A percentile compares a stretch with the other conserved stretches of the same genome.
phyloP scores from a whole-genome alignment of 2,797 vertebrate genomes.

The Lagorchestes hirsutus region DNA sequence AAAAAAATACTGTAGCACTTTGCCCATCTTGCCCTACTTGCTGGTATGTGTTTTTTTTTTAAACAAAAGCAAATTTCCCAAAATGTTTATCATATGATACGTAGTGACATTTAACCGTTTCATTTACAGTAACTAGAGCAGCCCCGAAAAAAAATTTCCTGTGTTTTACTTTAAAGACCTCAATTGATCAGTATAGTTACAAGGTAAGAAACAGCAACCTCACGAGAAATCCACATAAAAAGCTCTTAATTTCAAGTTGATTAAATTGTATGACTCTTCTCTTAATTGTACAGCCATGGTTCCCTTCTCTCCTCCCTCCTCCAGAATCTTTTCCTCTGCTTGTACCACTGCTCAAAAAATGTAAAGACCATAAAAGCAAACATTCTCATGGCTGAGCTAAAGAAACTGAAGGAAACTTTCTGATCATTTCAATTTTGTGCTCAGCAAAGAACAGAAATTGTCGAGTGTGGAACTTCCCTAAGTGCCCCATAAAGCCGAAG shows the following conservation, averaged over 20 bases:
- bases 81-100: constrained; percentile 83
- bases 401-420: constrained; percentile 27
- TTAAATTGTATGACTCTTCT: neutral
- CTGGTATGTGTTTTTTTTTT: constrained; percentile 61
- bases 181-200: constrained; percentile 35
- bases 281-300: neutral
- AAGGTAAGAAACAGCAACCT: constrained; percentile 20
- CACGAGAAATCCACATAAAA: constrained; percentile 10
- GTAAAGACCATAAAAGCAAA: neutral
- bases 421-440: constrained; percentile 11
- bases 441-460: constrained; percentile 31
- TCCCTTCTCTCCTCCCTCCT: neutral
- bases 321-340: constrained; percentile 17
- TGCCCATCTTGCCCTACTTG: constrained; percentile 79
- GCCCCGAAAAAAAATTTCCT: constrained; percentile 73
- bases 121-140: constrained; percentile 89
- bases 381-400: neutral
- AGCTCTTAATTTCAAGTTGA: neutral
- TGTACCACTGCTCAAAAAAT: neutral
- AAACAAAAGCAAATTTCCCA: constrained; percentile 72
- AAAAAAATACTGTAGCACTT: constrained; percentile 43
- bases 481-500: constrained; percentile 47
- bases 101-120: constrained; percentile 81
- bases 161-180: constrained; percentile 52
- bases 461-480: constrained; percentile 8